phyloP scores from a whole-genome alignment of 2,113 vertebrate genomes.

The cattle (Bos taurus) region DNA sequence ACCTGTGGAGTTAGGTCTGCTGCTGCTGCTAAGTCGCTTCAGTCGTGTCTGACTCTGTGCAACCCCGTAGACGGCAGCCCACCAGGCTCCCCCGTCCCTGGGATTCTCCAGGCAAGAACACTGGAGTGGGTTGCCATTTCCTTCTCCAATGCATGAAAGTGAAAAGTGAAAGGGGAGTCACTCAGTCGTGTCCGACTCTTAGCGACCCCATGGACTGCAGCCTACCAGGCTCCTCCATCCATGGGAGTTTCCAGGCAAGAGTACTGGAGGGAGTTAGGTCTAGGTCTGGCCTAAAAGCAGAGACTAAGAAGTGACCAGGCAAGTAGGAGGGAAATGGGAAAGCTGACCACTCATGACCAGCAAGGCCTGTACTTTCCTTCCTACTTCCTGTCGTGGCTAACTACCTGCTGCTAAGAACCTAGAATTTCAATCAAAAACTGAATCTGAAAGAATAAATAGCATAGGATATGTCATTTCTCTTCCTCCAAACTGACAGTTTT shows the following conservation, averaged over 20 bases:
- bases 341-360: neutral
- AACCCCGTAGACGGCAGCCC: too few species aligned
- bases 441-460: conserved; percentile 13
- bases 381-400: neutral
- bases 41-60: too few species aligned
- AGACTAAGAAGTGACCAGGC: neutral
- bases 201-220: too few species aligned
- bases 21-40: too few species aligned
- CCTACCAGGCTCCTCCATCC: too few species aligned
- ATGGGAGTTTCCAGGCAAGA: too few species aligned
- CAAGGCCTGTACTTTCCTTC: neutral
- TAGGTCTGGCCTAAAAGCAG: neutral
- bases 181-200: too few species aligned
- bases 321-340: neutral
- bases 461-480: neutral
- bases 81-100: too few species aligned
- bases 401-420: neutral
- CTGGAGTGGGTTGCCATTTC: too few species aligned
- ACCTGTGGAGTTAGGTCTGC: neutral
- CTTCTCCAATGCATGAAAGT: too few species aligned
- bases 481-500: neutral
- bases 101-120: too few species aligned
- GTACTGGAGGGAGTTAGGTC: neutral
- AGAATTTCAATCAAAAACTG: conserved; percentile 29
- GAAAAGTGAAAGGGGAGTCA: too few species aligned